Evolutionary conservation across 2,888 invertebrate genomes (phyloP), one percentile per base, ranked within the genome.

Genomic region (Scaptomyza flava): DNA sequence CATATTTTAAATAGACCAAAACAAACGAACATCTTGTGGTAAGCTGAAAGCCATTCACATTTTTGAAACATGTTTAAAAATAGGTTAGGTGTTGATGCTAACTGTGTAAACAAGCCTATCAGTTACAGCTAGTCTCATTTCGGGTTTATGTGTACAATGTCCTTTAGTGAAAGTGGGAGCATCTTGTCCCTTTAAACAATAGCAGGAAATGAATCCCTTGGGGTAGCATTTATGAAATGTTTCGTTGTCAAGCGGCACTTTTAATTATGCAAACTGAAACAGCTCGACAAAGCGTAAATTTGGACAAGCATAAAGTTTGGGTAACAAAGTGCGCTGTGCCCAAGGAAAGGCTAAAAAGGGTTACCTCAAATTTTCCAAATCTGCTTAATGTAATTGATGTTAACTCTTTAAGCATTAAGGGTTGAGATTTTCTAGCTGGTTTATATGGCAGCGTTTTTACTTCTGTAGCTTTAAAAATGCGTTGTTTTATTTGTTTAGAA

Each of bases 211-310:
- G 30, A 57, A 47, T 33, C 36, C 67, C 67, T 56, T 34, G 34
- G 46, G 57, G 17, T 23, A 31, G 46, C 47, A 57, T 47, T 66
- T 66, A 57, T 52, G 67, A 57, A 52, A 57, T 47, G 50, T 33
- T 56, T 38, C 9, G 33, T 42, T 31, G 34, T 46, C 56, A 23
- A 38, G 33, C 42, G 51, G 41, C 54, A 47, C 58, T 52, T 62
- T 73, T 73, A 68, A 72, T 72, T 73, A 72, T 73, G 72, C 58
- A 68, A 72, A 73, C 56, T 41, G 56, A 38, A 41, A 23, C 58
- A 53, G 45, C 52, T 41, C 60, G 17, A 48, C 52, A 51, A 52
- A 30, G 36, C 57, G 71, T 75, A 75, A 75, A 70, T 73, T 43
- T 70, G 54, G 8, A 57, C 60, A 58, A 31, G 31, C 51, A 45